Percentiles rank a stretch among this genome's conserved stretches.
Conservation (phyloP, 2,797 vertebrate species). For the Leptatherina wallacei region DNA sequence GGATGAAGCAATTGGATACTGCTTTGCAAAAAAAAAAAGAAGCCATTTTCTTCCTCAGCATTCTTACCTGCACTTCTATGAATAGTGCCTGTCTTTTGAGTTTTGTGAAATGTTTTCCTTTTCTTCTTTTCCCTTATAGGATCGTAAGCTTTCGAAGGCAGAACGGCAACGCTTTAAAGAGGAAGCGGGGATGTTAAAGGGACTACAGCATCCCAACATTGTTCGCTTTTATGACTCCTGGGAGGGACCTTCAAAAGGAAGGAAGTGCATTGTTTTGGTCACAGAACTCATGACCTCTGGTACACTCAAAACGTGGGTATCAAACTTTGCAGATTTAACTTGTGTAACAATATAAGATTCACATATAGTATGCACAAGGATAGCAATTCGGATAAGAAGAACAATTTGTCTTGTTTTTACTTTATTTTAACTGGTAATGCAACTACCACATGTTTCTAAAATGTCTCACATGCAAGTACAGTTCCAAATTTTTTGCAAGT, state of each 20-base stretch:
- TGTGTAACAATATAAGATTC: not conserved
- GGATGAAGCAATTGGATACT: not conserved
- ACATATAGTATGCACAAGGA: not conserved
- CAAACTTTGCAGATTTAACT: not conserved
- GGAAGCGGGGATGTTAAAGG: conserved; percentile 98
- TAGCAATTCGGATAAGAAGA: not conserved
- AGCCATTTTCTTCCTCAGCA: not conserved
- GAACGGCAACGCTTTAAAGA: conserved; percentile 98
- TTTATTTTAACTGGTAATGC: not conserved
- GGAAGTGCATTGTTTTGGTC: conserved; percentile 98
- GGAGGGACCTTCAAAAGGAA: conserved; percentile 97
- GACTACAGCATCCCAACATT: conserved; percentile 98
- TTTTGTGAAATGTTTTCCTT: conserved; percentile 12
- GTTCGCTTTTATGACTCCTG: conserved; percentile 99
- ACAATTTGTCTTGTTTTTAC: not conserved
- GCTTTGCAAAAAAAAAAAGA: not conserved
- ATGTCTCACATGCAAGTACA: not conserved
- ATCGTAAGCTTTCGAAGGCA: conserved; percentile 94
- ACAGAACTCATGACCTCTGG: conserved; percentile 99
- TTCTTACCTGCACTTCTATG: not conserved
- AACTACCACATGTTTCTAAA: not conserved
- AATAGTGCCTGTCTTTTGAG: not conserved
- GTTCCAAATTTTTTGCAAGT: not conserved
- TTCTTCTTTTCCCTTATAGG: conserved; percentile 75
- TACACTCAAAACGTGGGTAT: conserved; percentile 96